Base-by-base conservation (phyloP, 2,113 vertebrate genomes). In the Lamprologus lemairii region DNA sequence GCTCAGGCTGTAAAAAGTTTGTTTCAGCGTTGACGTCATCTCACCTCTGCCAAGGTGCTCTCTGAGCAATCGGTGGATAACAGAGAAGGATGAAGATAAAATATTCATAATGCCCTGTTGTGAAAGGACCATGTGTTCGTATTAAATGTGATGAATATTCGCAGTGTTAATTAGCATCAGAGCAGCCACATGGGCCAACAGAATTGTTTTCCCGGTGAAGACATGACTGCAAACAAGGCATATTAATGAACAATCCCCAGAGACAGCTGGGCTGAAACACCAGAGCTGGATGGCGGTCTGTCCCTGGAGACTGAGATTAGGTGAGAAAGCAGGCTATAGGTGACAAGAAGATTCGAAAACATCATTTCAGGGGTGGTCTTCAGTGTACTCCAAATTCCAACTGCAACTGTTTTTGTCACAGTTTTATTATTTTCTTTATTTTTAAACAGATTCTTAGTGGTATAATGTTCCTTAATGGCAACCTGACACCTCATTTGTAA, bases 91-190 rank as follows among this genome's bases (percentile, higher is more conserved):
- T 83, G 54, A 33, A 65, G 79, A 86, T 94, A 58, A 93, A 93
- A 92, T 91, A 92, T 94, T 94, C 91, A 90, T 90, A 53, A 53
- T 82, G 73, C 68, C 89, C 88, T 79, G 90, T 89, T 87, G 83
- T 91, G 91, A 93, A 90, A 90, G 88, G 86, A 93, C 93, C 93
- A 89, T 92, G 92, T 94, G 93, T 92, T 94, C 83, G 2, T 89
- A 91, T 93, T 91, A 91, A 94, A 91, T 80, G 73, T 92, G 93
- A 94, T 95, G 93, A 95, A 95, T 95, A 95, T 94, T 91, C 84
- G 2, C 53, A 6, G 85, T 86, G 91, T 91, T 95, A 94, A 95
- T 94, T 93, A 95, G 92, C 90, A 84, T 78, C 93, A 93, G 85
- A 92, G 92, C 89, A 86, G 89, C 90, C 93, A 85, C 90, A 92